Evolutionary conservation across 2,797 vertebrate genomes (phyloP), one percentile per base, ranked within the genome.

Genomic region (Pipistrellus kuhlii): DNA sequence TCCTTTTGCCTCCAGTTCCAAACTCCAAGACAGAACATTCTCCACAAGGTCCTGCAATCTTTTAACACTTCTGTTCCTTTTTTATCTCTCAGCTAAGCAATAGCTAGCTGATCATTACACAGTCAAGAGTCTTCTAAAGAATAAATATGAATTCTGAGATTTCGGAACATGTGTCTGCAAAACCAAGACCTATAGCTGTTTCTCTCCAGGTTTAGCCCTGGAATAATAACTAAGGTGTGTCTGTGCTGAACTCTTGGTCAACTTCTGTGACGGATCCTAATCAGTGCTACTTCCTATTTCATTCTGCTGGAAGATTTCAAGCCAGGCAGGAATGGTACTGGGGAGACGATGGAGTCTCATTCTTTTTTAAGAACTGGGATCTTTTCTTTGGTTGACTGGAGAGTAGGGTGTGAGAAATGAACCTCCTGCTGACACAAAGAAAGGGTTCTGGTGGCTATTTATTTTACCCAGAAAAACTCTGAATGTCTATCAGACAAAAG

Each of bases 401-500:
- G 57, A 86, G 62, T 88, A 85, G 62, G 38, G n/a, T 73, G 32
- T 94, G 77, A 93, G 91, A 94, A 95, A 62, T 62, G 32, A 93
- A 46, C 51, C 48, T 91, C 62, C 57, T 89, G 75, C 82, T n/a
- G 66, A 94, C 92, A 94, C 78, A 91, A 55, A 94, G 81, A 91
- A 80, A 13, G 18, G 18, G 64, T 94, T 97, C 87, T 94, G 85
- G 69, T 91, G 85, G 93, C 62, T 96, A 55, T 90, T 95, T 90
- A 55, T 94, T 96, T 95, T 90, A 77, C 23, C 51, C 46, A 80
- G n/a, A 85, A 92, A 92, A 91, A 48, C 53, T 80, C 78, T 93
- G 64, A 93, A 62, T 44, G 23, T 44, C 89, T 87, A 95, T 96
- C 85, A 96, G 72, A 92, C 32, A 97, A 94, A 95, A 97, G 95